Evolutionary conservation across 92 coral and sea anemone genomes (phyloP), one percentile per base, ranked within the genome.

Genomic region (Porites lobata): DNA sequence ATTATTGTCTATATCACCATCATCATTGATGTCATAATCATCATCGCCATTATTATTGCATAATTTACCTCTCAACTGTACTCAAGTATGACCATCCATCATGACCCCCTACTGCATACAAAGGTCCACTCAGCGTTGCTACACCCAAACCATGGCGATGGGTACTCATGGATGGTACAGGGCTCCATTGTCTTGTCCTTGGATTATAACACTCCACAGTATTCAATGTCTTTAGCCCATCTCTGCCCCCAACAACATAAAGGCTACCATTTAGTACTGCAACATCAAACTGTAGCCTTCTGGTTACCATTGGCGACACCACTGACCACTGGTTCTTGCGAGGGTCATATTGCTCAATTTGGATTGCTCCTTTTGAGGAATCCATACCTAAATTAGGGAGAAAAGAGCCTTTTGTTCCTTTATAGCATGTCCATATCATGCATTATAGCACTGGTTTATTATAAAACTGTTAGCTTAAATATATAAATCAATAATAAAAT

Each of bases 61-160:
- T 47, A 19, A 8, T 43, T 10, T 84, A 92, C 99, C 99, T 94
- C 85, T 97, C 99, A 15, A 97, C 99, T 14, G 99, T 92, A 62
- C 94, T 97, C 56, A 97, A 92, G 86, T 97, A 97, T 1, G 99
- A 97, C 99, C 99, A 97, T 0, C 99, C 99, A 96, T 97, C 99
- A 87, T 97, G 99, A 32, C 99, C 99, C 18, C 99, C 99, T 8
- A 97, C 98, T 38, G 99, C 99, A 94, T 97, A 97, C 72, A 97
- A 63, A 2, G 99, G 99, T 24, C 99, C 99, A 86, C 92, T 92
- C 76, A 97, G 89, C 1, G 92, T 92, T 75, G 98, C 99, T 72
- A 97, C 99, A 3, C 99, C 99, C 88, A 97, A 83, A 0, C 99
- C 99, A 91, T 97, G 99, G 9, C 99, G 98, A 91, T 97, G 99